Percentiles rank a stretch among this genome's conserved stretches.
These are phyloP conservation scores for Dorcus hopei DNA, from an alignment of 2,888 invertebrate species.

Conservation along the genomic window DNA sequence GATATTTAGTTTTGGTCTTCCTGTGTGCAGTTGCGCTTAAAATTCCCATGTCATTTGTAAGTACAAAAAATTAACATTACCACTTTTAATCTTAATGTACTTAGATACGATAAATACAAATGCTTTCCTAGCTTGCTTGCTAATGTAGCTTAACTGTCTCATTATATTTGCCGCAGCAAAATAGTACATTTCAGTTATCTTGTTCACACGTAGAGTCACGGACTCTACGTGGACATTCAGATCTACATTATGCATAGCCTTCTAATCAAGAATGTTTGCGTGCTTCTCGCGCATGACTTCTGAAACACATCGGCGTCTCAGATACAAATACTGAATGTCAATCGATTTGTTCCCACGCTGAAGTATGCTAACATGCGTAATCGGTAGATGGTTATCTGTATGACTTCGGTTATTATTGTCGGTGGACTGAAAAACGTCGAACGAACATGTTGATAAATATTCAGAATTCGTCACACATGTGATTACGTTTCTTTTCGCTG, in stretches of 20 bases:
- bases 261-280: constrained; percentile 24
- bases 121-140: too few species aligned
- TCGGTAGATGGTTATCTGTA: neutral
- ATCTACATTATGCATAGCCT: constrained; percentile 20
- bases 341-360: constrained; percentile 31
- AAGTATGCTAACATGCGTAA: constrained; percentile 2
- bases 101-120: too few species aligned
- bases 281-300: constrained; percentile 25
- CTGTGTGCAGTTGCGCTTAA: too few species aligned
- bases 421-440: too few species aligned
- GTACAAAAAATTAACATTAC: too few species aligned
- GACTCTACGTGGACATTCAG: constrained; percentile 15
- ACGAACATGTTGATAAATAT: too few species aligned
- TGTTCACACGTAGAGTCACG: constrained; percentile 26
- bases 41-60: too few species aligned
- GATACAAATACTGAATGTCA: constrained; percentile 26
- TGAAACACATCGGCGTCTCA: constrained; percentile 9
- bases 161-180: neutral
- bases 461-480: too few species aligned
- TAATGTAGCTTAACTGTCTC: neutral
- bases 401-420: neutral
- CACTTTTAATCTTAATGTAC: too few species aligned
- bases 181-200: constrained; percentile 11
- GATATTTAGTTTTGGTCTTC: too few species aligned
- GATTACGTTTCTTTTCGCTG: too few species aligned